These are phyloP conservation scores for Vireo altiloquus DNA, from an alignment of 2,113 vertebrate genomes.

Conservation along the genomic window DNA sequence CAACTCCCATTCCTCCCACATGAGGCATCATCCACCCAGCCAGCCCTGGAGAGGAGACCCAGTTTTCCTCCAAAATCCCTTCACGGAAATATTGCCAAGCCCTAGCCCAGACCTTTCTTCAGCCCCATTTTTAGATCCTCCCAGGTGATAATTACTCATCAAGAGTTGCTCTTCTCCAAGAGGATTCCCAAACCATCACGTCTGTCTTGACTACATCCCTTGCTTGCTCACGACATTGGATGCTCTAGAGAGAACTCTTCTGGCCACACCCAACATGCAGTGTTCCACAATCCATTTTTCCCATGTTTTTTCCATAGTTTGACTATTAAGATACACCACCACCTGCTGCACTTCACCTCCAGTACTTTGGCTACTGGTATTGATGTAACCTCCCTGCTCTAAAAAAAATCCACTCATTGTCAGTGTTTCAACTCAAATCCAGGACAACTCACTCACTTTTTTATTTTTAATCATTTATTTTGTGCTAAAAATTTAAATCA, in stretches of 20 bases:
- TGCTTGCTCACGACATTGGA: background rate
- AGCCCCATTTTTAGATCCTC: background rate
- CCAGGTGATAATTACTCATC: background rate
- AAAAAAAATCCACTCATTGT: background rate
- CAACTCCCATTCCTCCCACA: background rate
- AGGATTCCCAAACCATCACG: background rate
- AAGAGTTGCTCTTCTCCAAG: background rate
- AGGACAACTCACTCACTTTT: background rate
- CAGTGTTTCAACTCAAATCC: background rate
- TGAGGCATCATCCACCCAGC: fast-evolving
- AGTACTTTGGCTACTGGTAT: background rate
- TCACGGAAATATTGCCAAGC: background rate
- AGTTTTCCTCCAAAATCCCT: background rate
- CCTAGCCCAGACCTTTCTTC: background rate
- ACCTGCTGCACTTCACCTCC: background rate
- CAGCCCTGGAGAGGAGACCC: fast-evolving
- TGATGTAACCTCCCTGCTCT: background rate
- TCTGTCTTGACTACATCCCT: background rate
- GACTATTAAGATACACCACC: background rate
- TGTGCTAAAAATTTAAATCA: background rate
- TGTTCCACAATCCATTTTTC: background rate
- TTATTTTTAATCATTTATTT: background rate
- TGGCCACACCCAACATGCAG: background rate
- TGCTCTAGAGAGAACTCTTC: background rate
- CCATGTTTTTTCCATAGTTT: background rate